Conservation (phyloP, 2,797 vertebrate genomes). For the Vultur gryphus region DNA sequence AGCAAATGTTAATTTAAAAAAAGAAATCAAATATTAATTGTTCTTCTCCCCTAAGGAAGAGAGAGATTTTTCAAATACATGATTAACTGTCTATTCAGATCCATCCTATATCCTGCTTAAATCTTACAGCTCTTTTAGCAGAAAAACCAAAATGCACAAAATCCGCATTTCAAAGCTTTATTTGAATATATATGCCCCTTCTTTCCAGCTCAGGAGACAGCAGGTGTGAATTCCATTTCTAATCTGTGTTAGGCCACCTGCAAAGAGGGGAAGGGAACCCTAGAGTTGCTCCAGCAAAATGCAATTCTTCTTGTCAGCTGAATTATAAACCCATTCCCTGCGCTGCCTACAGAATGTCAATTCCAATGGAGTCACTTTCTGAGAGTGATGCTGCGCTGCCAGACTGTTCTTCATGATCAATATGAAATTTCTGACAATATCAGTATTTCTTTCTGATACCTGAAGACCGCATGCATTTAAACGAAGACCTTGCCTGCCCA, state of each 20-base stretch:
- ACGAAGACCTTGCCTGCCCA: not conserved
- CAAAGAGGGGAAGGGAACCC: slow-evolving; percentile 28
- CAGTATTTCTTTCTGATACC: not conserved
- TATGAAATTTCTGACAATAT: not conserved
- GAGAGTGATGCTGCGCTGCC: not conserved
- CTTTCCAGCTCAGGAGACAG: slow-evolving; percentile 29
- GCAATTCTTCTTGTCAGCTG: slow-evolving; percentile 25
- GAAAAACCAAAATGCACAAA: not conserved
- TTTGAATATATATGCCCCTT: slow-evolving; percentile 8
- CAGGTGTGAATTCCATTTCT: slow-evolving; percentile 32
- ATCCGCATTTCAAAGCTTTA: not conserved
- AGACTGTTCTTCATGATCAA: not conserved
- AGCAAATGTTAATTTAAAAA: not conserved
- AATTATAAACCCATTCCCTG: slow-evolving; percentile 32
- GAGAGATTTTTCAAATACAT: not conserved
- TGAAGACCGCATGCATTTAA: not conserved
- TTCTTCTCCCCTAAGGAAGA: not conserved
- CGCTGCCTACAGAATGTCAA: not conserved
- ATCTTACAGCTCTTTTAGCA: not conserved
- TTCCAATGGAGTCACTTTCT: not conserved
- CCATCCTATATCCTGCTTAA: not conserved
- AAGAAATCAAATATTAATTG: not conserved
- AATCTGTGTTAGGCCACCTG: slow-evolving; percentile 44
- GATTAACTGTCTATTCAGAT: not conserved
- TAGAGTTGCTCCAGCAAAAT: slow-evolving; percentile 37